Evolutionary conservation across 2,113 vertebrate genomes (phyloP), one percentile per base, ranked within the genome.

Genomic region (Lathamus discolor): DNA sequence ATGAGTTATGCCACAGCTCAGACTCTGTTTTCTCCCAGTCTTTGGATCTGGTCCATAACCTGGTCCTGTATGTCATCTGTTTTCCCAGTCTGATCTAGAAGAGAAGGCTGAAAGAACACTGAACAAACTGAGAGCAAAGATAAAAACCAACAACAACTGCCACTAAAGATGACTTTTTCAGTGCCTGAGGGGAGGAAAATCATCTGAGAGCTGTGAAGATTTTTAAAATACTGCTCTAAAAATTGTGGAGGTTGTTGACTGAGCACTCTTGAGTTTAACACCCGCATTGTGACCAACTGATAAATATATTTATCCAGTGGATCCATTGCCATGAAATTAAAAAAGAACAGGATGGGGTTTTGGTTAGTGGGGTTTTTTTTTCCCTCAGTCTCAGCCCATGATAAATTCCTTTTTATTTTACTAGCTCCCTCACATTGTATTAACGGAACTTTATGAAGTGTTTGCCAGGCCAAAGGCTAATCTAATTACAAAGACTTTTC

Each of bases 401-500:
- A 88, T 83, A 78, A 95, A 93, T 85, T 95, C 48, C 22, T 86
- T 66, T 88, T 92, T 90, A 90, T 86, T 95, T 94, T 79, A 90
- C 74, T 88, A 93, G 63, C 41, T 69, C 54, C 77, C 59, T 91
- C 83, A 82, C 44, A 76, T 66, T 94, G 79, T 93, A 92, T 92
- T 95, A 97, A 87, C 0, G 0, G 70, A 94, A 95, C 41, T 96
- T 95, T 93, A 96, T 92, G 66, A 95, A 96, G 76, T 91, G 86
- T 94, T 93, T 83, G 67, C 46, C 20, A 80, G 92, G 92, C 54
- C 92, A 97, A 96, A 96, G 91, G 86, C 69, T 96, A 96, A 97
- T 97, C 86, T 97, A 97, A 96, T 96, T 97, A 94, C 67, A 91
- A 23, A 70, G 88, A 64, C 63, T 91, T 94, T 95, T 96, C 95